A percentile compares a stretch with the other conserved stretches of the same genome.
Conservation (phyloP, 2,113 vertebrate genomes). For the Oreochromis spilurus region DNA sequence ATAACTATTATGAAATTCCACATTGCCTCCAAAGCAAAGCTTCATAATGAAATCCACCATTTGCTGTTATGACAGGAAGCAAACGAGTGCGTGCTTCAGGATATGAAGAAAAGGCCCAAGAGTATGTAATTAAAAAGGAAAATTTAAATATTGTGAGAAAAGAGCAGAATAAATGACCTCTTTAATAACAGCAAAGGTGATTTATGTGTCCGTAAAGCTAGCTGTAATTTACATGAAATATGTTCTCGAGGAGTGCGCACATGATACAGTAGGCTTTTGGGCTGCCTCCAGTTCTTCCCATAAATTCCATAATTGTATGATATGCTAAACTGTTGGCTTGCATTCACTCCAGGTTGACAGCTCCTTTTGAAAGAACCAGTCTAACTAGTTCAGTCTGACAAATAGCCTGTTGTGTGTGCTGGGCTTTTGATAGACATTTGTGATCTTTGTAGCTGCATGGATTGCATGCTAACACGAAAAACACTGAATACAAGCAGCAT, state of each 20-base stretch:
- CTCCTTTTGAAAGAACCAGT: background rate
- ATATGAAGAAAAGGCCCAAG: constrained; percentile 37
- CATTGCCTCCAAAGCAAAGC: constrained; percentile 7
- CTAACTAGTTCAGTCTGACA: background rate
- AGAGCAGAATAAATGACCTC: constrained; percentile 42
- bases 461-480: background rate
- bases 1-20: background rate
- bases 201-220: constrained; percentile 15
- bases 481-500: background rate
- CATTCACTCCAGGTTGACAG: background rate
- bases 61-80: constrained; percentile 50
- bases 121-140: constrained; percentile 66
- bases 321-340: background rate
- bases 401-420: background rate
- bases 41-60: constrained; percentile 47
- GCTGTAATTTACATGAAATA: background rate
- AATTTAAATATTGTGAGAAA: constrained; percentile 50
- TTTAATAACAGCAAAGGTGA: constrained; percentile 39
- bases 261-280: background rate
- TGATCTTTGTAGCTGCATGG: background rate
- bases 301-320: background rate
- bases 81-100: constrained; percentile 40
- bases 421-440: background rate
- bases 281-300: background rate
- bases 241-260: background rate